Conservation (phyloP, 2,113 vertebrate species). For the Megatriorchis doriae region DNA sequence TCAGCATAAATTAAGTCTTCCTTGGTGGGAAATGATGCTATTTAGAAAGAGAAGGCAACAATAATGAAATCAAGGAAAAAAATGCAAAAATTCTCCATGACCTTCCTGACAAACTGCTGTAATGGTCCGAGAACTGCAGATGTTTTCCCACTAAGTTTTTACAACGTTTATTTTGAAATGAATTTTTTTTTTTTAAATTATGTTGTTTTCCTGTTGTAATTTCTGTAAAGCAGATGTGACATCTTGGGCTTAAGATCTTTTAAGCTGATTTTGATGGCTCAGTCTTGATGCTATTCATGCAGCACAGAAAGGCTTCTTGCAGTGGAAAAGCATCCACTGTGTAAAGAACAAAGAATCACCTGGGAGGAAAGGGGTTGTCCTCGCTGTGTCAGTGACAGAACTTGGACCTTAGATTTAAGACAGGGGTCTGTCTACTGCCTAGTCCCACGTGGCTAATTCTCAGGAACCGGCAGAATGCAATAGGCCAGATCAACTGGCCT, state of each 20-base stretch:
- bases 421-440: background rate
- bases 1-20: background rate
- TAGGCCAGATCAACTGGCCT: background rate
- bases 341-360: background rate
- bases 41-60: conserved; percentile 37
- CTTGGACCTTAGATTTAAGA: background rate
- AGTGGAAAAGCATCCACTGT: background rate
- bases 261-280: conserved; percentile 1
- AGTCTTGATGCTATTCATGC: background rate
- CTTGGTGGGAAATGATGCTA: background rate
- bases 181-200: background rate
- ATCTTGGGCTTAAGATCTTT: conserved; percentile 13
- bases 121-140: conserved; percentile 44
- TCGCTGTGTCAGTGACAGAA: background rate
- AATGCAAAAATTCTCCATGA: conserved; percentile 19
- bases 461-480: background rate
- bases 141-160: conserved; percentile 59
- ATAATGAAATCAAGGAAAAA: conserved; percentile 37
- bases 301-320: background rate
- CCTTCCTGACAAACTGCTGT: conserved; percentile 28
- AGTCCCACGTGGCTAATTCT: background rate
- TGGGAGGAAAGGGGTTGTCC: background rate
- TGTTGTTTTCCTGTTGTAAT: conserved; percentile 53
- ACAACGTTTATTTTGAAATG: conserved; percentile 48
- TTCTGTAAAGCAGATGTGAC: conserved; percentile 63